Percentiles rank a stretch among this genome's conserved stretches.
Evolutionary conservation across 2,888 invertebrate species (phyloP).

Genomic region (Nymphalis c-album): DNA sequence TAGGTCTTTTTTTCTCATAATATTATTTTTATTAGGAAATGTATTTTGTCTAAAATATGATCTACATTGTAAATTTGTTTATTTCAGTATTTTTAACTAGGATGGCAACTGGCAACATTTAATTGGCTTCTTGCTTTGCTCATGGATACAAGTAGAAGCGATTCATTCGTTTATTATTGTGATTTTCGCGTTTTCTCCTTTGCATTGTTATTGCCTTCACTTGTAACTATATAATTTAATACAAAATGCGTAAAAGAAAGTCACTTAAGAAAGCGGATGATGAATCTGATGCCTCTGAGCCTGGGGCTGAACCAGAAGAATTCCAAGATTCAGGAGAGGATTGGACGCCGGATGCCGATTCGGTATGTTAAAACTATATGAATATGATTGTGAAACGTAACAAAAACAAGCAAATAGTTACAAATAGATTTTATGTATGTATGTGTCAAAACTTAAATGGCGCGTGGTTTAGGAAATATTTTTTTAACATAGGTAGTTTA

Average conservation of each 20-base stretch:
- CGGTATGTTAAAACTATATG: conserved; percentile 55
- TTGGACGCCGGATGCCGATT: conserved; percentile 80
- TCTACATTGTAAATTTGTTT: too few species aligned
- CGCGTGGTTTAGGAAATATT: conserved; percentile 38
- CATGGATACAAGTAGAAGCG: conserved; percentile 34
- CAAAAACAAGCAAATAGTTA: neutral
- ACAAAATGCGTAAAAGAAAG: conserved; percentile 74
- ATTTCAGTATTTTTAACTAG: neutral
- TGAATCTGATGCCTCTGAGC: conserved; percentile 75
- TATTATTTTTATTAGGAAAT: too few species aligned
- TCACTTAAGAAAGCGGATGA: conserved; percentile 72
- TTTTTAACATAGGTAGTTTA: conserved; percentile 20
- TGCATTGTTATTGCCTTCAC: conserved; percentile 19
- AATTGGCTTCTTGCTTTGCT: conserved; percentile 33
- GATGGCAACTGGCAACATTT: conserved; percentile 23
- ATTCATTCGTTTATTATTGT: conserved; percentile 36
- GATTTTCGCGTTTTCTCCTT: conserved; percentile 25
- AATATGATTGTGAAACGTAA: conserved; percentile 2
- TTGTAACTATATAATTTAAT: conserved; percentile 17
- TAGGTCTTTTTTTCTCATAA: too few species aligned
- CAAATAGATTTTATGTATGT: conserved; percentile 8
- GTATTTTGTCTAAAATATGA: too few species aligned
- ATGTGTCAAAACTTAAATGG: conserved; percentile 32
- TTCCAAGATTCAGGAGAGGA: conserved; percentile 80
- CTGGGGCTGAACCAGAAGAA: conserved; percentile 75